These are phyloP conservation scores for Avahi laniger DNA, from an alignment of 2,797 vertebrate species.

Conservation along the genomic window DNA sequence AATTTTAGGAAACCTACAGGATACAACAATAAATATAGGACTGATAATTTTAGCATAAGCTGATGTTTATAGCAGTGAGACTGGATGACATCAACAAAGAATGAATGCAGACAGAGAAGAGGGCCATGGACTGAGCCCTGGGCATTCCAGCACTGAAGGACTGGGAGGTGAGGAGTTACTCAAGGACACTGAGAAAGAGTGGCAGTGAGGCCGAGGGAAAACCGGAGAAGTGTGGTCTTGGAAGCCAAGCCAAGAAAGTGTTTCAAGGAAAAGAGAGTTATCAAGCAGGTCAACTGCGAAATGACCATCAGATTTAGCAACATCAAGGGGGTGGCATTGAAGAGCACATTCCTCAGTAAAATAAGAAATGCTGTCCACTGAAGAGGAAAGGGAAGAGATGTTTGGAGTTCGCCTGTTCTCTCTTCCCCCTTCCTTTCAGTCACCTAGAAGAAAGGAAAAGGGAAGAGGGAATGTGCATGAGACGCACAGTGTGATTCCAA, in stretches of 20 bases:
- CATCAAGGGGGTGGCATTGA: not conserved
- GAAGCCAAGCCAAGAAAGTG: not conserved
- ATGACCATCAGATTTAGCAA: not conserved
- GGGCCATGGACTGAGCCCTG: not conserved
- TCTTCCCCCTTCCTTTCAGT: not conserved
- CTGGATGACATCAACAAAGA: not conserved
- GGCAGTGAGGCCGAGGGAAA: not conserved
- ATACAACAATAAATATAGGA: not conserved
- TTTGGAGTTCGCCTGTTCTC: not conserved
- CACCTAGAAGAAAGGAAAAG: not conserved
- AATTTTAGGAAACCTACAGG: not conserved
- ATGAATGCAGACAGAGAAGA: not conserved
- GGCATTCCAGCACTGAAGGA: not conserved
- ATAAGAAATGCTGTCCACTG: not conserved
- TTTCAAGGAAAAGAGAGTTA: not conserved
- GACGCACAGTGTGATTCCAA: not conserved
- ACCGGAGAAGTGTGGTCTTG: not conserved
- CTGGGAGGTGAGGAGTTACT: not conserved
- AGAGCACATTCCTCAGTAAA: not conserved
- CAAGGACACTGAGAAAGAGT: not conserved
- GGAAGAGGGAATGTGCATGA: rapidly evolving
- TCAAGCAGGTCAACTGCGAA: not conserved
- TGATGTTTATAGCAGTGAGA: not conserved
- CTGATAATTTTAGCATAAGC: not conserved
- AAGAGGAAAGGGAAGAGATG: not conserved